Conservation (phyloP, 2,113 vertebrate genomes). For the Artemisiospiza belli region DNA sequence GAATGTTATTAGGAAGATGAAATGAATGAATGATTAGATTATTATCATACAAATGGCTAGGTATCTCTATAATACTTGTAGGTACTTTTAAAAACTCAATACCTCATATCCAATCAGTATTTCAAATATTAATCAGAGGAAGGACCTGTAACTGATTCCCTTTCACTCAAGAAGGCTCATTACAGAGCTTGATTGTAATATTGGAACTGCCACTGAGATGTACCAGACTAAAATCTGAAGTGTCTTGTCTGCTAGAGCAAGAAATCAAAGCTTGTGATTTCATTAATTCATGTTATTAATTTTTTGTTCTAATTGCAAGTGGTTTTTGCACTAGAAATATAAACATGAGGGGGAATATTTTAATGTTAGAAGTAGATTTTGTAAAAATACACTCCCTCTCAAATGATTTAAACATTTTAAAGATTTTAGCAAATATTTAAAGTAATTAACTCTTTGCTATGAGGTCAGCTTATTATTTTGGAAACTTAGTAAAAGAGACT, state of each 20-base stretch:
- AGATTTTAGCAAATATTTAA: background rate
- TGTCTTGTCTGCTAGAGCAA: conserved; percentile 11
- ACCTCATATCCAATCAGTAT: background rate
- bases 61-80: background rate
- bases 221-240: conserved; percentile 1
- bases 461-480: background rate
- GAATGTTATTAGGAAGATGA: background rate
- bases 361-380: background rate
- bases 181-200: conserved; percentile 41
- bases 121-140: conserved; percentile 31
- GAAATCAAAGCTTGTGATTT: conserved; percentile 32
- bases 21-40: background rate
- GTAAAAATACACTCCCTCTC: background rate
- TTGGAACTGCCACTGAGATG: conserved; percentile 40
- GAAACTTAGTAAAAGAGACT: background rate
- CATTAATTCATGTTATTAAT: background rate
- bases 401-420: background rate
- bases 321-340: background rate
- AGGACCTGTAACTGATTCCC: conserved; percentile 5
- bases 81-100: background rate
- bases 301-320: background rate
- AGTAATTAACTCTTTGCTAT: background rate
- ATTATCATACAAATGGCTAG: conserved; percentile 9
- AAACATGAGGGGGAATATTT: background rate
- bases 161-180: conserved; percentile 23